Conservation (phyloP, 2,113 vertebrate species). For the Neolamprologus ventralis region DNA sequence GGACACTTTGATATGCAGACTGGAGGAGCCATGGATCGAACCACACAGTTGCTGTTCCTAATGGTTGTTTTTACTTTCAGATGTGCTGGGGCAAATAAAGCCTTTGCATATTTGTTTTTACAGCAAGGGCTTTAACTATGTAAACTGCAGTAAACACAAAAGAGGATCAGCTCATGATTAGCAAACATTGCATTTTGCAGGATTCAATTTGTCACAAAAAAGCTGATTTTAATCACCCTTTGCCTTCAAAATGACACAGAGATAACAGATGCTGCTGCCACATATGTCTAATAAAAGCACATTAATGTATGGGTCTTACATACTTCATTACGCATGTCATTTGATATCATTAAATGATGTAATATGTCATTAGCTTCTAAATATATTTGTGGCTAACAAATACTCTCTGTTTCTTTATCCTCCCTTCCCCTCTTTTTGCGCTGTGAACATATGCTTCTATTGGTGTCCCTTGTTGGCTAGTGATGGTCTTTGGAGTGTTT, state of each 20-base stretch:
- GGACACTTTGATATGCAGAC: not conserved
- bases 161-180: not conserved
- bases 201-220: not conserved
- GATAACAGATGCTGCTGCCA: not conserved
- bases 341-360: not conserved
- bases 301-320: not conserved
- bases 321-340: not conserved
- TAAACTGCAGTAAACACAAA: not conserved
- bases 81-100: not conserved
- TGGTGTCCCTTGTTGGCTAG: conserved; percentile 30
- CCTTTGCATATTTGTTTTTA: not conserved
- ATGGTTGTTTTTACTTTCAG: not conserved
- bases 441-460: conserved; percentile 42
- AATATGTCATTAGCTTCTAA: not conserved
- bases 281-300: not conserved
- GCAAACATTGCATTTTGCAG: not conserved
- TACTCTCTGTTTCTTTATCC: not conserved
- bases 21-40: not conserved
- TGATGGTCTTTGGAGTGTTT: conserved; percentile 46
- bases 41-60: not conserved
- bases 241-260: not conserved
- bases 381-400: not conserved
- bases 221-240: not conserved
- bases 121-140: not conserved
- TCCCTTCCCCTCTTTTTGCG: not conserved